Evolutionary conservation across 2,113 vertebrate species (phyloP).

Genomic region (Empidonax traillii): DNA sequence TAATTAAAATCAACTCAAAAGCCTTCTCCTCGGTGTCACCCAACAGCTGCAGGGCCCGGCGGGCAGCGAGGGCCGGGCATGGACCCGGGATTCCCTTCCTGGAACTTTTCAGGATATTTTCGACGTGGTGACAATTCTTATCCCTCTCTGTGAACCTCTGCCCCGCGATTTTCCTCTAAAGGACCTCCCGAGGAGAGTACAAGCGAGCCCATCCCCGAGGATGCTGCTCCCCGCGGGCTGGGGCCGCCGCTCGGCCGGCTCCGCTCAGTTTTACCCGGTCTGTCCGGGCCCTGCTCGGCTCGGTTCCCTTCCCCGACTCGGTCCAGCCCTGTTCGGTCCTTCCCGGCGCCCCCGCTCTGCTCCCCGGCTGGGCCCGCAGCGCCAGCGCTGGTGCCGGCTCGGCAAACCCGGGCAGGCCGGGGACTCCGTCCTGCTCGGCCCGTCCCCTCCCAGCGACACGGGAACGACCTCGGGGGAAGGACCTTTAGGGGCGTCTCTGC

Average conservation of each 20-base stretch:
- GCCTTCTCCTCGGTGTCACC: background rate
- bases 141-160: too few relatives aligned
- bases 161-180: background rate
- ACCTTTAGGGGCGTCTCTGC: fast-evolving
- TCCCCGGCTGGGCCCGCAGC: background rate
- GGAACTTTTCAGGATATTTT: background rate
- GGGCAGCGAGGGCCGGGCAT: background rate
- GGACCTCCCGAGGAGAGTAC: fast-evolving
- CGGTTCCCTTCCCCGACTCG: background rate
- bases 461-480: background rate
- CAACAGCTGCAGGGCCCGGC: background rate
- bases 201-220: background rate
- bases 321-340: background rate
- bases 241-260: background rate
- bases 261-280: background rate
- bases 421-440: background rate
- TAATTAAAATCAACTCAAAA: background rate
- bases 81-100: background rate
- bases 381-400: background rate
- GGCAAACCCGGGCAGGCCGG: background rate
- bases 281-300: background rate
- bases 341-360: background rate
- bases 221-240: background rate
- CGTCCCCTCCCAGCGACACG: background rate
- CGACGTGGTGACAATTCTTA: background rate